Conservation (phyloP, 1,140 invertebrate species). For the Lordiphosa clarofinis region DNA sequence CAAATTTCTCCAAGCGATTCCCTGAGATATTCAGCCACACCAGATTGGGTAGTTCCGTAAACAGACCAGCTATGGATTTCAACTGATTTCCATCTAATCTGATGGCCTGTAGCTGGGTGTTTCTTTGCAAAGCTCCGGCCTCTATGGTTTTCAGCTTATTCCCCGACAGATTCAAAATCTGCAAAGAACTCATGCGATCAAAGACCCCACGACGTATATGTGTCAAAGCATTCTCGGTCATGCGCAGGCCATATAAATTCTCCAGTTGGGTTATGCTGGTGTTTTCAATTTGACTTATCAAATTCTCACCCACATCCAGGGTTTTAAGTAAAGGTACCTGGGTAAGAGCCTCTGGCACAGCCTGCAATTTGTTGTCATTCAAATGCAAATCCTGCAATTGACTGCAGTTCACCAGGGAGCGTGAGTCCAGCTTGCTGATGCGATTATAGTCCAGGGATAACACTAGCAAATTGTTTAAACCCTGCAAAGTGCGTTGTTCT, state of each 20-base stretch:
- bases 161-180: constrained; percentile 92
- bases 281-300: constrained; percentile 90
- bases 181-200: constrained; percentile 89
- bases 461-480: constrained; percentile 87
- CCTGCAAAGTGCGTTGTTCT: constrained; percentile 88
- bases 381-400: constrained; percentile 93
- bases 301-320: constrained; percentile 93
- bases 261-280: constrained; percentile 89
- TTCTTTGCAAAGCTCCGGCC: constrained; percentile 90
- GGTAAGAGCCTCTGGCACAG: constrained; percentile 91
- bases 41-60: constrained; percentile 91
- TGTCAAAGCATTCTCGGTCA: constrained; percentile 94
- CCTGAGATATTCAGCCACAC: constrained; percentile 96
- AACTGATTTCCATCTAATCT: constrained; percentile 93
- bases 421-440: constrained; percentile 87
- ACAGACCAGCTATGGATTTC: constrained; percentile 90
- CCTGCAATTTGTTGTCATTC: constrained; percentile 90
- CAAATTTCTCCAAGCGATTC: constrained; percentile 93
- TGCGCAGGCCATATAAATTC: constrained; percentile 88
- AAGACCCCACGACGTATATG: constrained; percentile 92
- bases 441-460: constrained; percentile 92
- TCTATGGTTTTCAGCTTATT: constrained; percentile 94
- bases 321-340: constrained; percentile 90
- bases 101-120: constrained; percentile 91
- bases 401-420: constrained; percentile 91